Evolutionary conservation across 2,797 vertebrate genomes (phyloP).

Genomic region (Ataeniobius toweri): DNA sequence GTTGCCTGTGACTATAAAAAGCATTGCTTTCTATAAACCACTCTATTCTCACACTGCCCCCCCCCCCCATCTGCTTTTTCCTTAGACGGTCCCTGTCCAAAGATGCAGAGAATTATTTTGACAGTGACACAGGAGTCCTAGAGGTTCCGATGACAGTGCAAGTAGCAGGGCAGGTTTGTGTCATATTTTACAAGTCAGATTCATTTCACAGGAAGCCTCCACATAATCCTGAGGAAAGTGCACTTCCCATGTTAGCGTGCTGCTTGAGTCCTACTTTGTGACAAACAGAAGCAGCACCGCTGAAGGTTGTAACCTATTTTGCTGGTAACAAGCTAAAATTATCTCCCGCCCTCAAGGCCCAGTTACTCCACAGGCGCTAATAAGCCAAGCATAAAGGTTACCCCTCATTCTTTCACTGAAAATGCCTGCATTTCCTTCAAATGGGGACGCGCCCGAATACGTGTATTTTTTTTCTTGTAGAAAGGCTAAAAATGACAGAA

Average conservation of each 20-base stretch:
- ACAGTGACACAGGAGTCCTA: constrained; percentile 84
- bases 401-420: constrained; percentile 41
- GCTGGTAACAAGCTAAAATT: constrained; percentile 73
- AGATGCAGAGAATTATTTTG: constrained; percentile 85
- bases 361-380: constrained; percentile 55
- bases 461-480: neutral
- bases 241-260: constrained; percentile 2
- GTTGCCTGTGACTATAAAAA: constrained; percentile 10
- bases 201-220: neutral
- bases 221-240: constrained; percentile 19
- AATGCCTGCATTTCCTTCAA: constrained; percentile 26
- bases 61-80: neutral
- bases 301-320: constrained; percentile 76
- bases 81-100: constrained; percentile 78
- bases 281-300: constrained; percentile 42
- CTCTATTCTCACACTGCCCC: neutral
- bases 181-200: constrained; percentile 5
- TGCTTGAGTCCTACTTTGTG: constrained; percentile 64
- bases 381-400: constrained; percentile 70
- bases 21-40: neutral
- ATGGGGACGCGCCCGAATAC: neutral
- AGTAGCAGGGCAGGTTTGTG: constrained; percentile 87
- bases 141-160: constrained; percentile 85
- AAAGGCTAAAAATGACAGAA: neutral
- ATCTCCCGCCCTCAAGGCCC: constrained; percentile 60